Base-by-base conservation (phyloP, 2,797 vertebrate species). In the Pangasius djambal region DNA sequence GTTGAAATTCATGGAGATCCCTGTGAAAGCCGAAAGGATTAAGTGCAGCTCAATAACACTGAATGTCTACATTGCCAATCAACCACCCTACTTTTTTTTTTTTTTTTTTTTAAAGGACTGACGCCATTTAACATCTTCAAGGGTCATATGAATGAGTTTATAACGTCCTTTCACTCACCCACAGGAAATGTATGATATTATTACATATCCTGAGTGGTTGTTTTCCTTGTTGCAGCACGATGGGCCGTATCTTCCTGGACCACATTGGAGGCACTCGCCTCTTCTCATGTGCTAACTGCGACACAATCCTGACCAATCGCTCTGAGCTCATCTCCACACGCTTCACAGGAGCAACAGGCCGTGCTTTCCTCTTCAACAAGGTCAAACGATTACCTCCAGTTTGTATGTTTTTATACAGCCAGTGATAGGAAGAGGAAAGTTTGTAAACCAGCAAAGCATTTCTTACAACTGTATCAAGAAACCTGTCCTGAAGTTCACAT, bases 341-440 rank as follows among this genome's bases (percentile, higher is more conserved):
- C 63, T 99, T 99, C 93, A 99, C 98, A 3, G 98, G 98, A 18
- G 98, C 98, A 92, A 99, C 98, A 0, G 98, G 98, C 91, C 95
- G 98, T 93, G 98, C 98, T 3, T 99, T 99, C 94, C 97, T 99
- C 94, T 99, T 99, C 93, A 99, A 99, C 93, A 99, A 99, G 98
- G 98, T 88, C 37, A 85, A 34, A 85, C n/a, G 12, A 7, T 55
- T 37, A 48, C 40, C 40, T 20, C 7, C 28, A 10, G 9, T 65
- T 48, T 82, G 31, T 61, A 15, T 40, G 20, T 82, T 25, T 82
- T 82, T 34, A 4, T 12, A 34, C 37, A 81, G 1, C 9, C 0
- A 22, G 55, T 25, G 31, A 57, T 61, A 15, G 9, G 55, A 57
- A 20, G n/a, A 57, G 6, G 15, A 34, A 18, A 6, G 20, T 61